These are phyloP conservation scores for Channa striata DNA, from an alignment of 2,797 vertebrate species.

Conservation along the genomic window DNA sequence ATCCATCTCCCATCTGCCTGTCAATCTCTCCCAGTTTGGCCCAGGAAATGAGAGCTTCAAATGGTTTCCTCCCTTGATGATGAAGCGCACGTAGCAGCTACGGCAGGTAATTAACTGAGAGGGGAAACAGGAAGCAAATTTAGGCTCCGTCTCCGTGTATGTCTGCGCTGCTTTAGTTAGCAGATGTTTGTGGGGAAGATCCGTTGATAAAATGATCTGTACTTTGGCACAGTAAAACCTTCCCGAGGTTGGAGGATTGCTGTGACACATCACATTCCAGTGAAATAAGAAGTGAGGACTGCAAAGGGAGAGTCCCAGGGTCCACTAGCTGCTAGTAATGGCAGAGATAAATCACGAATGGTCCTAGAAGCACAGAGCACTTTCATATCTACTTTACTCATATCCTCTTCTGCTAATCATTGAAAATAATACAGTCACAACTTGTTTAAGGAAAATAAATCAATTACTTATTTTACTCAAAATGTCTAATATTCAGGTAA, in stretches of 20 bases:
- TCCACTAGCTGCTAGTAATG: not conserved
- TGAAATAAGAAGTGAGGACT: not conserved
- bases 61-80: slow-evolving; percentile 57
- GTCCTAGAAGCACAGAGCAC: slow-evolving; percentile 6
- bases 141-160: not conserved
- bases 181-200: slow-evolving; percentile 10
- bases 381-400: slow-evolving; percentile 23
- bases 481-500: not conserved
- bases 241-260: not conserved
- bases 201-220: slow-evolving; percentile 10
- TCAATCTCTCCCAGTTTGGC: slow-evolving; percentile 41
- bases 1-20: slow-evolving; percentile 50
- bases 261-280: not conserved
- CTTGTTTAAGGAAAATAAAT: slow-evolving; percentile 17
- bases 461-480: not conserved
- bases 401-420: not conserved
- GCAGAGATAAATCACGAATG: slow-evolving; percentile 12
- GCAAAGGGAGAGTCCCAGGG: not conserved
- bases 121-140: slow-evolving; percentile 45
- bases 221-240: slow-evolving; percentile 4
- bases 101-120: slow-evolving; percentile 62
- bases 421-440: slow-evolving; percentile 34
- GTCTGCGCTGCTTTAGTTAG: not conserved
- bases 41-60: slow-evolving; percentile 62
- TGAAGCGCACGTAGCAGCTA: slow-evolving; percentile 39